These are phyloP conservation scores for Polypterus senegalus DNA, from an alignment of 2,113 vertebrate species.

Conservation along the genomic window DNA sequence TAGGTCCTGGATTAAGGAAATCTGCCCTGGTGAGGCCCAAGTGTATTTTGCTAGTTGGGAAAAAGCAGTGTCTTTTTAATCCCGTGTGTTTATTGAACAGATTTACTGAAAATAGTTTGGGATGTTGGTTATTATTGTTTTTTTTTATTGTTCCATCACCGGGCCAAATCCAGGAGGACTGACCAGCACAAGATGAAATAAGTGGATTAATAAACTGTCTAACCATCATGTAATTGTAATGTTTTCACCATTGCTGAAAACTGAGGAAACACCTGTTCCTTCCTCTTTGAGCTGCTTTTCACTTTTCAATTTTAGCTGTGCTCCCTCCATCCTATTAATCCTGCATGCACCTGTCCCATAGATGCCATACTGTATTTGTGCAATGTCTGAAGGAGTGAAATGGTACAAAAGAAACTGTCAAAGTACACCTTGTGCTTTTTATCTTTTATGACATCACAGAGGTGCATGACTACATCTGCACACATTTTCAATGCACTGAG, in stretches of 20 bases:
- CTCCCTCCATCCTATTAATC: conserved; percentile 11
- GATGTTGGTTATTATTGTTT: conserved; percentile 1
- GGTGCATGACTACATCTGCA: conserved; percentile 6
- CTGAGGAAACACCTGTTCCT: conserved; percentile 16
- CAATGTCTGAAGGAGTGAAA: conserved; percentile 13
- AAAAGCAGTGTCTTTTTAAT: too few species aligned
- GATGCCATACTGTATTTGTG: conserved; percentile 2
- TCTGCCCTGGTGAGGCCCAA: too few species aligned
- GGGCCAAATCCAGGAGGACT: conserved; percentile 9
- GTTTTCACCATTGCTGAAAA: conserved; percentile 13
- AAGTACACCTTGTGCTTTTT: conserved; percentile 18
- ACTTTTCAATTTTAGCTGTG: conserved; percentile 9
- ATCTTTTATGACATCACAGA: conserved; percentile 8
- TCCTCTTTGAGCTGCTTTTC: conserved; percentile 4
- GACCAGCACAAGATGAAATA: conserved; percentile 13
- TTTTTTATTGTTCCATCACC: conserved; percentile 17
- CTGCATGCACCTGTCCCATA: conserved; percentile 18
- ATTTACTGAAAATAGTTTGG: conserved; percentile 7
- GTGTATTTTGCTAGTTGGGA: too few species aligned
- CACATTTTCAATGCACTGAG: conserved; percentile 8
- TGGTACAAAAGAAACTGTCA: conserved; percentile 18
- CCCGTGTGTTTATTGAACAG: conserved; percentile 15
- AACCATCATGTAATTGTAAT: conserved; percentile 17
- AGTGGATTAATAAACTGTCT: conserved; percentile 15
- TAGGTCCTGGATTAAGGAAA: too few species aligned